A percentile compares a stretch with the other conserved stretches of the same genome.
Evolutionary conservation across 2,113 vertebrate genomes (phyloP).

Genomic region (Saiga tatarica): DNA sequence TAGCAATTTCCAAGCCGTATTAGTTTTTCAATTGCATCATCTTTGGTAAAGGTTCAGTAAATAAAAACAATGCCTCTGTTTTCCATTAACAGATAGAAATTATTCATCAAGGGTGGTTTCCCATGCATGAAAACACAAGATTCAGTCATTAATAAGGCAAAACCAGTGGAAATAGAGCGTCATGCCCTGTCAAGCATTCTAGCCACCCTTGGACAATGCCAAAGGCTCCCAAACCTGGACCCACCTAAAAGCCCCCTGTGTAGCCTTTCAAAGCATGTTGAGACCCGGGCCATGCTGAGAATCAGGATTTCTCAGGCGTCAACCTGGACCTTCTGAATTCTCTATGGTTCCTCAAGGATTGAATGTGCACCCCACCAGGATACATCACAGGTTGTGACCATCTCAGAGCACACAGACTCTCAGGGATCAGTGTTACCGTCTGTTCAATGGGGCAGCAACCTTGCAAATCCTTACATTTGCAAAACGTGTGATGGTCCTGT

Average conservation of each 20-base stretch:
- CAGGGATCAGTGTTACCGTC: not conserved
- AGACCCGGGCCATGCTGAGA: not conserved
- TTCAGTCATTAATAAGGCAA: not conserved
- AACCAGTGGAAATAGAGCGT: accelerated
- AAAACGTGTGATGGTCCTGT: not conserved
- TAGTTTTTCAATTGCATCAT: not conserved
- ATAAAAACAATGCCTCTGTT: not conserved
- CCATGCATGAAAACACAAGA: not conserved
- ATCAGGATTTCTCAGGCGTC: not conserved
- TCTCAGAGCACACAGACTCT: not conserved
- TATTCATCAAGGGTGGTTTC: not conserved
- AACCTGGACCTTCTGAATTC: not conserved
- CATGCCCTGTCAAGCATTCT: not conserved
- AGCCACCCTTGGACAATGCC: not conserved
- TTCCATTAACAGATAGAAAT: not conserved
- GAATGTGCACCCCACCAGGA: not conserved
- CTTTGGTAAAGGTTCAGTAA: not conserved
- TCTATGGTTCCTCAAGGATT: not conserved
- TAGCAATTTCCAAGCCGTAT: not conserved
- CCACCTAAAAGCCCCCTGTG: not conserved
- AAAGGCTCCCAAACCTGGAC: not conserved
- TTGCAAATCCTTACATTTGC: not conserved
- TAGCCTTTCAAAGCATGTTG: not conserved
- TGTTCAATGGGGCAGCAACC: too few species aligned
- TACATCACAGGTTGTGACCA: not conserved